Percentiles rank a stretch among this genome's conserved stretches.
These are phyloP conservation scores for Oryzias woworae DNA, from an alignment of 2,113 vertebrate genomes.

Conservation along the genomic window DNA sequence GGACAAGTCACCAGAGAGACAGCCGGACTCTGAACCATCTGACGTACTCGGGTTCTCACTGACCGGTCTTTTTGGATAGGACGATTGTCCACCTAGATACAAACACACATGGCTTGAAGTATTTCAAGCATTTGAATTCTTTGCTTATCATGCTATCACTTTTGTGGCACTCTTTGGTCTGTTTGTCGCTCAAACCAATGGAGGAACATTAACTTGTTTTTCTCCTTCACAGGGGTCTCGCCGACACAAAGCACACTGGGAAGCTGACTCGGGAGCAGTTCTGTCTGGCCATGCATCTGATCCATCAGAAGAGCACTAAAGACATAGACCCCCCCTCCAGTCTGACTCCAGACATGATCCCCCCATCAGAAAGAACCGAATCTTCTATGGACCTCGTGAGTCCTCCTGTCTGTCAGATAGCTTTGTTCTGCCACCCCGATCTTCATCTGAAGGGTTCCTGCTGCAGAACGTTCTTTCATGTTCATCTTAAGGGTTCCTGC, in stretches of 20 bases:
- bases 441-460: not conserved
- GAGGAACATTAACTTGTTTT: not conserved
- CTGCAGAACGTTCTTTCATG: not conserved
- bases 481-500: not conserved
- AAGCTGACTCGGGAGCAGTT: slow-evolving; percentile 95
- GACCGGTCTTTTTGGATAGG: no score
- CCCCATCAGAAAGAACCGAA: slow-evolving; percentile 86
- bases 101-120: no score
- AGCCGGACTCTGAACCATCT: no score
- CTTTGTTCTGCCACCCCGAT: not conserved
- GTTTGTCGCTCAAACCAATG: no score
- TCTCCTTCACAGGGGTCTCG: slow-evolving; percentile 83
- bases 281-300: slow-evolving; percentile 94
- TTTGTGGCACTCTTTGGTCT: no score
- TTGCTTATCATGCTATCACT: no score
- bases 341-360: slow-evolving; percentile 92
- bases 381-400: slow-evolving; percentile 76
- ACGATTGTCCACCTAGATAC: no score
- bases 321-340: slow-evolving; percentile 89
- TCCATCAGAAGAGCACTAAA: slow-evolving; percentile 92
- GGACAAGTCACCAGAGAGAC: no score
- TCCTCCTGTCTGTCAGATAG: slow-evolving; percentile 24
- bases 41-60: no score
- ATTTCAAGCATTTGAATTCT: no score
- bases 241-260: slow-evolving; percentile 90